Evolutionary conservation across 2,113 vertebrate genomes (phyloP).

Genomic region (Rhipidura dahli): DNA sequence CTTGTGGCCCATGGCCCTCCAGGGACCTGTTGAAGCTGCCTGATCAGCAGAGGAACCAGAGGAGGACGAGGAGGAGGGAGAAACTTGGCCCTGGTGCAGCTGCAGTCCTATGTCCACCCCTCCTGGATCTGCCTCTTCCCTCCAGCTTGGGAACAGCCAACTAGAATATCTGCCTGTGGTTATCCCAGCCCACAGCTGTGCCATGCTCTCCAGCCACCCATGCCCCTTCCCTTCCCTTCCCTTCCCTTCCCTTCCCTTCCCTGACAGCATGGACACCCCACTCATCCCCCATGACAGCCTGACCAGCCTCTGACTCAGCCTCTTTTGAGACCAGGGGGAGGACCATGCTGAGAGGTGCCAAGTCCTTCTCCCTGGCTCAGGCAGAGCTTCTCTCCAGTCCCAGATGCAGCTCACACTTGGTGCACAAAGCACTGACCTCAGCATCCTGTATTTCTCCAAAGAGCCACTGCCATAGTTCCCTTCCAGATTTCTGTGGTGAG

Average conservation of each 20-base stretch:
- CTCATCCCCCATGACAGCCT: neutral
- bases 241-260: too few species aligned
- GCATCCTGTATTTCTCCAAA: neutral
- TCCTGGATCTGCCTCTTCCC: neutral
- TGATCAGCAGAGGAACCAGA: neutral
- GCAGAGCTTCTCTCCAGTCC: neutral
- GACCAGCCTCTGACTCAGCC: neutral
- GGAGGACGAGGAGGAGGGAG: neutral
- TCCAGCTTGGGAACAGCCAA: neutral
- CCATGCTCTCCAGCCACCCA: neutral
- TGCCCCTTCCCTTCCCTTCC: neutral
- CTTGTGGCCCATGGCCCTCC: neutral
- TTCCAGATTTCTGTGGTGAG: conserved; percentile 26
- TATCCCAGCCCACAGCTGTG: neutral
- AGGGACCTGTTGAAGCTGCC: neutral
- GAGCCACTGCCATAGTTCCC: neutral
- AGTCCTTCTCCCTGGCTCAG: neutral
- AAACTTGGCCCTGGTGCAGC: neutral
- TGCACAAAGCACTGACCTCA: conserved; percentile 14
- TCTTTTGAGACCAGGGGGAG: rapidly evolving
- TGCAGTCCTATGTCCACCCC: neutral
- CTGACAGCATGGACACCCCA: rapidly evolving
- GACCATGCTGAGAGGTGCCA: neutral
- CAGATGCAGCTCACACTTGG: neutral
- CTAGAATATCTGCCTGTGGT: neutral